Base-by-base conservation (phyloP, 1,140 invertebrate species). In the Magallana gigas region DNA sequence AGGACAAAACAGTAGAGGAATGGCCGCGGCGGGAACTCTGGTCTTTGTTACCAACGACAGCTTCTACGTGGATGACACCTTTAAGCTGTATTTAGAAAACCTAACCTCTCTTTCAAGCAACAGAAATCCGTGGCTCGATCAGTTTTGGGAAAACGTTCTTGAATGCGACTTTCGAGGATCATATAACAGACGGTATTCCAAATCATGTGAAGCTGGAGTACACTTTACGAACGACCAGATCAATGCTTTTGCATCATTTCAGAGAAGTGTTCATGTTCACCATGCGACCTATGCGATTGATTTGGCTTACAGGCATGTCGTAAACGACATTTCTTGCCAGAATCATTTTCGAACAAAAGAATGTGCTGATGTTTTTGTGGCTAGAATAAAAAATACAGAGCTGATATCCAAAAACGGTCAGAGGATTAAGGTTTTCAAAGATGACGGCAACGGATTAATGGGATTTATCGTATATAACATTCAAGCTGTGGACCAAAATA, bases 401-500 rank as follows among this genome's bases (percentile, higher is more conserved):
- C 57, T 91, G 11, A 18, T 62, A 56, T n/a, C 59, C n/a, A 48
- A 60, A 59, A 36, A 87, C 12, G 85, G 88, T 6, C 83, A 64
- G 8, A 29, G n/a, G 14, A 86, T 85, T 48, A 82, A 58, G 18
- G 87, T 90, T 8, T 93, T 92, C 85, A 90, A 91, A 57, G 87
- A 88, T 23, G 88, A 90, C n/a, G 90, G 90, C 0, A 93, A 93
- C 85, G 92, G 92, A 11, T 90, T 90, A 57, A 87, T 90, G 18
- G 91, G 91, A 1, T 92, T 91, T 71, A 89, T 87, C 0, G 85
- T 93, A 3, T 85, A 91, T 62, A 93, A 93, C 76, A 90, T 93
- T 5, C 91, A 92, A 85, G 85, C 83, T 57, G 14, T 23, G 6
- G 58, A 9, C 8, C 58, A 83, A 7, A 48, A 83, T 4, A 62